Percentiles rank a stretch among this genome's conserved stretches.
Conservation (phyloP, 2,797 vertebrate species). For the Taeniopygia guttata region DNA sequence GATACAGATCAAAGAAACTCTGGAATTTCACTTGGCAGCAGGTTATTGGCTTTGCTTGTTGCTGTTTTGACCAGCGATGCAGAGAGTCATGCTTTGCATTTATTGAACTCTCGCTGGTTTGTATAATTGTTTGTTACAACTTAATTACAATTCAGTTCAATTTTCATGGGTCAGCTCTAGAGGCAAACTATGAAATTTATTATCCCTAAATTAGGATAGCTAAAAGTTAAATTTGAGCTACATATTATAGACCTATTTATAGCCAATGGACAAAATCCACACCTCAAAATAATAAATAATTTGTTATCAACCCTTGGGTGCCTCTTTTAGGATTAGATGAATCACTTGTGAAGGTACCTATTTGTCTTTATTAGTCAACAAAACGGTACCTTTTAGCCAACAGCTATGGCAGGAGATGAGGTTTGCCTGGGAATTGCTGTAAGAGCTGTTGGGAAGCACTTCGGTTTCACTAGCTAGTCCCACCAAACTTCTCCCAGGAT, state of each 20-base stretch:
- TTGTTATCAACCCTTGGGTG: not conserved
- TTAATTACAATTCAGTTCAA: conserved; percentile 23
- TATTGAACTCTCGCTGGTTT: conserved; percentile 29
- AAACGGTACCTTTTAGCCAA: not conserved
- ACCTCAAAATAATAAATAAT: not conserved
- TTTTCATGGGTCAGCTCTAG: conserved; percentile 22
- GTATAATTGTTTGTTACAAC: conserved; percentile 37
- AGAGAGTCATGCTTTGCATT: conserved; percentile 20
- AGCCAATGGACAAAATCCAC: not conserved
- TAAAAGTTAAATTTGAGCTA: not conserved
- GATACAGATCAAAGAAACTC: conserved; percentile 40
- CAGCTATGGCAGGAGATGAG: not conserved
- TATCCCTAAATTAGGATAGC: not conserved
- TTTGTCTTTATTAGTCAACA: not conserved
- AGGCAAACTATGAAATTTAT: conserved; percentile 19
- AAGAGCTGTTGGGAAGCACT: not conserved
- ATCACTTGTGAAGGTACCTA: not conserved
- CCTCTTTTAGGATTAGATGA: not conserved
- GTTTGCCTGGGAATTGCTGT: not conserved
- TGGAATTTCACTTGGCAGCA: conserved; percentile 28
- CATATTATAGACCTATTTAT: not conserved
- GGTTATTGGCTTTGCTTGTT: conserved; percentile 23
- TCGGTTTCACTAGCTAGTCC: not conserved
- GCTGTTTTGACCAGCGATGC: not conserved
- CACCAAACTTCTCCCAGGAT: not conserved